Evolutionary conservation across 2,113 vertebrate genomes (phyloP).

Genomic region (Echinops telfairi): DNA sequence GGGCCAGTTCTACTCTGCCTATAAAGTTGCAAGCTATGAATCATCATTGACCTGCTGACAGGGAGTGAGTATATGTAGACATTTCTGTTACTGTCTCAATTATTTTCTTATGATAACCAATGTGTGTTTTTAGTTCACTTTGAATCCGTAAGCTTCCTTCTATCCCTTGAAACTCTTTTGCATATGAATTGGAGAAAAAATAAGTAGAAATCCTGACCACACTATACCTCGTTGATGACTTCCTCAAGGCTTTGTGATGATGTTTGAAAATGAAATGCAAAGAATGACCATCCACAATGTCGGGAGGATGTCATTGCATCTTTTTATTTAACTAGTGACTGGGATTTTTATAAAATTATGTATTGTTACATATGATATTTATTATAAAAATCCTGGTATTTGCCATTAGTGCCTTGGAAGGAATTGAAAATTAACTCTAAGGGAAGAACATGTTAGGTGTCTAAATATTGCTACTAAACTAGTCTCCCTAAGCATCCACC

Average conservation of each 20-base stretch:
- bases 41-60: too few relatives aligned
- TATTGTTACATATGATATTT: background rate
- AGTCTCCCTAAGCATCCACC: background rate
- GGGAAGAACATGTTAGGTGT: constrained; percentile 37
- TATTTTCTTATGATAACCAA: constrained; percentile 5
- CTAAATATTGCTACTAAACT: constrained; percentile 9
- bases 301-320: background rate
- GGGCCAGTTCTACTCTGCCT: too few relatives aligned
- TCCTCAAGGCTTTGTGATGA: background rate
- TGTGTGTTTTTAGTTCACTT: constrained; percentile 10
- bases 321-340: background rate
- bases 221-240: too few relatives aligned
- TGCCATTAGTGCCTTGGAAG: constrained; percentile 25
- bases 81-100: constrained; percentile 20
- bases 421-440: constrained; percentile 12
- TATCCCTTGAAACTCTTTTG: constrained; percentile 38
- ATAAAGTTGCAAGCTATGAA: too few relatives aligned
- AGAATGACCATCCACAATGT: background rate
- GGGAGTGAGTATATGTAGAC: background rate
- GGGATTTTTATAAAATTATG: background rate
- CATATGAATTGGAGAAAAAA: background rate
- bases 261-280: background rate
- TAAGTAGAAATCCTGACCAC: background rate
- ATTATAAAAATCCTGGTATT: background rate
- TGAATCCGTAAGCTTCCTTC: background rate